Base-by-base conservation (phyloP, 2,113 vertebrate genomes). In the Gallinago paraguaiae region DNA sequence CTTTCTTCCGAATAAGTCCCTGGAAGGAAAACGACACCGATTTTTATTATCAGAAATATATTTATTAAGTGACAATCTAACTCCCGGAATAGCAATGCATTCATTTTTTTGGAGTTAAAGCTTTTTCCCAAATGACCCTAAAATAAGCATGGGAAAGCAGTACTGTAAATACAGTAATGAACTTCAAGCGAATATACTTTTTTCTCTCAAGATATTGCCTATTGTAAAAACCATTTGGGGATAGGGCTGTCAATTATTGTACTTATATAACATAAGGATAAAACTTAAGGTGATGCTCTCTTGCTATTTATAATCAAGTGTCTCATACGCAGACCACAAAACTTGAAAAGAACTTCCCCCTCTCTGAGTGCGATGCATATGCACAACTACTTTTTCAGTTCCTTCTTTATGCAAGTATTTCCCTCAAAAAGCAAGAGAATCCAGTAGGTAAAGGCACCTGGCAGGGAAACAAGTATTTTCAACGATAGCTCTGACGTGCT, bases 21-120 rank as follows among this genome's bases (percentile, higher is more conserved):
- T 97, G 96, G 93, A 92, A 97, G 96, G 90, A 97, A 98, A 98
- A 97, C 27, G n/a, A 95, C 83, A 95, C 96, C 94, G 69, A 97
- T 98, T 97, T 97, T 96, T 97, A 98, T 98, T 98, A 98, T 98
- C 95, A 97, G 93, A 98, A 98, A 98, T 97, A 95, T 97, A 98
- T 98, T 98, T 97, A 96, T 95, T 98, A 94, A 95, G 97, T 97
- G 97, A 97, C 95, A 97, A 61, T 96, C 95, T 98, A 97, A 98
- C 94, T 96, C 96, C 97, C 96, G 71, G 97, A 97, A 97, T 98
- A 98, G 97, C 95, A 95, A 95, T 97, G 61, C 27, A 33, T 89
- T 59, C 61, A 4, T 64, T 68, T 97, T 93, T 96, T 95, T 90
- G 25, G 94, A 95, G 92, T 94, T 96, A 92, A 94, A 84, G 91